Conservation (phyloP, 2,888 invertebrate genomes). For the Acleris laterana region DNA sequence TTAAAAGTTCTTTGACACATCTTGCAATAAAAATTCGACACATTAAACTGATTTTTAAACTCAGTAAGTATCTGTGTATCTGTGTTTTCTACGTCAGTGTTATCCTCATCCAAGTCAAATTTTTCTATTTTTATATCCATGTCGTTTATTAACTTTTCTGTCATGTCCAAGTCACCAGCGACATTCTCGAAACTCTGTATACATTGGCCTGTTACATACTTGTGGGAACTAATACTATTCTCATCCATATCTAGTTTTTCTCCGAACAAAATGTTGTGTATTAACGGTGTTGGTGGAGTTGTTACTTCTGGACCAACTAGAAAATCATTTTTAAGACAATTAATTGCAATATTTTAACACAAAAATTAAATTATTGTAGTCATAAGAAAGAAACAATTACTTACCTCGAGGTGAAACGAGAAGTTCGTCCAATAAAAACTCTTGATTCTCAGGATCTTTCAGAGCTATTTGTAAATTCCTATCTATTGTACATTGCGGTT, state of each 20-base stretch:
- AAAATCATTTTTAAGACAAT: slow-evolving; percentile 40
- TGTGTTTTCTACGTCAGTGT: slow-evolving; percentile 4
- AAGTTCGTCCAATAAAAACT: slow-evolving; percentile 61
- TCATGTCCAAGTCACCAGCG: slow-evolving; percentile 47
- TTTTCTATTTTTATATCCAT: slow-evolving; percentile 35
- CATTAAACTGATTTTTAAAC: slow-evolving; percentile 50
- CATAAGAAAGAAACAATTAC: slow-evolving; percentile 44
- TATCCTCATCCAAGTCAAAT: slow-evolving; percentile 36
- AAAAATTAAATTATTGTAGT: not conserved
- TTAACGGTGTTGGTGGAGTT: slow-evolving; percentile 64
- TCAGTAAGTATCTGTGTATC: not conserved
- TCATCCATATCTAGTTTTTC: slow-evolving; percentile 47
- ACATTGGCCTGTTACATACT: slow-evolving; percentile 39
- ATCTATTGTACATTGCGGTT: slow-evolving; percentile 58
- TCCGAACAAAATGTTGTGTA: slow-evolving; percentile 70
- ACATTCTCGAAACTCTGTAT: slow-evolving; percentile 46
- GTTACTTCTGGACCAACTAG: slow-evolving; percentile 46
- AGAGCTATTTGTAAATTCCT: slow-evolving; percentile 66
- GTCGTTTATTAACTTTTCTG: slow-evolving; percentile 52
- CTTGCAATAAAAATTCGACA: slow-evolving; percentile 57
- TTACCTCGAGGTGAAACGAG: slow-evolving; percentile 65
- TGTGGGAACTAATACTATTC: slow-evolving; percentile 31
- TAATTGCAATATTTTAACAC: slow-evolving; percentile 13
- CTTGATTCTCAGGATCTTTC: slow-evolving; percentile 52
- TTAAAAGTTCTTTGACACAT: slow-evolving; percentile 58